A percentile compares a stretch with the other conserved stretches of the same genome.
Conservation (phyloP, 2,113 vertebrate species). For the Varanus komodoensis region DNA sequence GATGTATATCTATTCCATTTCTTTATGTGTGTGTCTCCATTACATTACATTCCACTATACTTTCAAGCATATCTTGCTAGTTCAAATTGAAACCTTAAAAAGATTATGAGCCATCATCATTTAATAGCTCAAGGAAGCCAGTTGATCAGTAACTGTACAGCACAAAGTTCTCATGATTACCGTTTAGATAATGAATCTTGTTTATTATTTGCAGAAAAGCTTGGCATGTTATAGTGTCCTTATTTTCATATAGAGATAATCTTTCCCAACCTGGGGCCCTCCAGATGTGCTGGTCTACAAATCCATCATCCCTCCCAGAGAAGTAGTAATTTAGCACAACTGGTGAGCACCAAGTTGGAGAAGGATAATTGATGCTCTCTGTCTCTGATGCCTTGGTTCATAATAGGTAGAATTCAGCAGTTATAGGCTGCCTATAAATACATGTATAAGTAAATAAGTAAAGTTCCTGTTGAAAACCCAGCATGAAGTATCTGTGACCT, state of each 20-base stretch:
- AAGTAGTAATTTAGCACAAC: background rate
- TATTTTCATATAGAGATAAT: slow-evolving; percentile 9
- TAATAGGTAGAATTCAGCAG: background rate
- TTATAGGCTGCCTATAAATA: too few species aligned
- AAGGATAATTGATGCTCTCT: background rate
- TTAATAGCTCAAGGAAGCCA: background rate
- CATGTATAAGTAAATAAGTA: too few species aligned
- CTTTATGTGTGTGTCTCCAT: slow-evolving; percentile 60
- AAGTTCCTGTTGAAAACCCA: slow-evolving; percentile 9
- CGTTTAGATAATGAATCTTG: slow-evolving; percentile 23
- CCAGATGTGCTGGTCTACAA: background rate
- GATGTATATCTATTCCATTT: slow-evolving; percentile 62
- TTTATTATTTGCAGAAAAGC: slow-evolving; percentile 24
- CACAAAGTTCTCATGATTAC: slow-evolving; percentile 14
- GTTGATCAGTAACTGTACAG: background rate
- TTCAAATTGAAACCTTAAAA: too few species aligned
- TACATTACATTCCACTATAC: slow-evolving; percentile 34
- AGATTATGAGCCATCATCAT: background rate
- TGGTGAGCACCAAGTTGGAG: background rate
- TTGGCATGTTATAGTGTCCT: slow-evolving; percentile 13
- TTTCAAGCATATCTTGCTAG: slow-evolving; percentile 18
- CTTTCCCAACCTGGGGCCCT: background rate
- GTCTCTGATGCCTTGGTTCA: background rate
- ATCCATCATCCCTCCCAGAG: background rate
- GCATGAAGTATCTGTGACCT: slow-evolving; percentile 30